Evolutionary conservation across 2,888 invertebrate genomes (phyloP).

Genomic region (Parnassius mnemosyne): DNA sequence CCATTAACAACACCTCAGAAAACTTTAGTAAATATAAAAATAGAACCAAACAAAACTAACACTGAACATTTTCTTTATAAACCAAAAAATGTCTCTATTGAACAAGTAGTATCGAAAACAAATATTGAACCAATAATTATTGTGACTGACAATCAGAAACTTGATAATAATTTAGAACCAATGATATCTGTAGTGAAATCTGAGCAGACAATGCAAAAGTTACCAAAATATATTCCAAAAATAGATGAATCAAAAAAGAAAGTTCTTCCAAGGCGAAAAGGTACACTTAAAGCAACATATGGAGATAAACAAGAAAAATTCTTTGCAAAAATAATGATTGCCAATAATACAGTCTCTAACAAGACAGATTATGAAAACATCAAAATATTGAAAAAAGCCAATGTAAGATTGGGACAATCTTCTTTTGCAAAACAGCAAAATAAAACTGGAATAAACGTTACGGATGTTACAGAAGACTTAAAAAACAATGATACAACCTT

Average conservation of each 20-base stretch:
- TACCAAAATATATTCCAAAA: slow-evolving; percentile 45
- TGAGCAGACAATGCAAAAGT: slow-evolving; percentile 62
- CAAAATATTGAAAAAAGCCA: slow-evolving; percentile 10
- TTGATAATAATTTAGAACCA: slow-evolving; percentile 59
- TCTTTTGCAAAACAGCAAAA: neutral
- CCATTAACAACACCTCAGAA: slow-evolving; percentile 22
- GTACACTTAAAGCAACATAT: slow-evolving; percentile 74
- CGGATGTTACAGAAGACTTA: neutral
- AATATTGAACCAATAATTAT: slow-evolving; percentile 29
- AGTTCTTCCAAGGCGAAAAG: slow-evolving; percentile 64
- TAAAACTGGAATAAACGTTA: slow-evolving; percentile 4
- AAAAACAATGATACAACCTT: neutral
- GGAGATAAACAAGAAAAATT: slow-evolving; percentile 72
- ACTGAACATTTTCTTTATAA: slow-evolving; percentile 1
- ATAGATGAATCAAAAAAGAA: slow-evolving; percentile 66
- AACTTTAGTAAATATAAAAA: slow-evolving; percentile 11
- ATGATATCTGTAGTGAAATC: slow-evolving; percentile 47
- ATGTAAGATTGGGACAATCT: neutral
- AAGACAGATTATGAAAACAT: slow-evolving; percentile 9
- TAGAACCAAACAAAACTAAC: slow-evolving; percentile 21
- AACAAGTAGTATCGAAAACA: neutral
- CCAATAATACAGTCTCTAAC: slow-evolving; percentile 31
- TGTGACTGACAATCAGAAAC: slow-evolving; percentile 39
- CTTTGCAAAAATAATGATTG: slow-evolving; percentile 44
- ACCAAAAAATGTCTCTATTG: neutral